A percentile compares a stretch with the other conserved stretches of the same genome.
These are phyloP conservation scores for Platyscapa corneri DNA, from an alignment of 1,140 invertebrate genomes.

Conservation along the genomic window DNA sequence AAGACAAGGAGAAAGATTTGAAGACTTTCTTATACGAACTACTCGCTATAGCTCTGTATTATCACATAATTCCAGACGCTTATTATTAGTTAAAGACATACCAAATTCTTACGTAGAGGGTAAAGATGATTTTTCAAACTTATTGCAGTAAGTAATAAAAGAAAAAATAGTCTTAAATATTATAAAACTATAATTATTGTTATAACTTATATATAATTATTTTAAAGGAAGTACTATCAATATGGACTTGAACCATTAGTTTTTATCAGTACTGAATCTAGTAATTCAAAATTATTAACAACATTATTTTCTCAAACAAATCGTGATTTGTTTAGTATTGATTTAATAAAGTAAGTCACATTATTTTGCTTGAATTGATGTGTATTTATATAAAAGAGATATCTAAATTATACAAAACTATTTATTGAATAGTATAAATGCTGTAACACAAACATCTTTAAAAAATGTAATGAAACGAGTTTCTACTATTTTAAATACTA, in stretches of 20 bases:
- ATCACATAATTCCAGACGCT: constrained; percentile 71
- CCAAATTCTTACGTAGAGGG: constrained; percentile 81
- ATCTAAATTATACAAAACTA: neutral
- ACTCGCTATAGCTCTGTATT: constrained; percentile 82
- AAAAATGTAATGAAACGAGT: constrained; percentile 80
- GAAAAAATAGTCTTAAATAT: constrained; percentile 36
- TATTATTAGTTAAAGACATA: constrained; percentile 84
- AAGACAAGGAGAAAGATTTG: constrained; percentile 78
- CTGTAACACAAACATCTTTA: constrained; percentile 78
- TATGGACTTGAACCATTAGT: constrained; percentile 81
- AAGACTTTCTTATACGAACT: constrained; percentile 80
- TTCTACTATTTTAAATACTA: constrained; percentile 73
- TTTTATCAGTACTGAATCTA: constrained; percentile 82
- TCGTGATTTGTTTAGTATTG: constrained; percentile 77
- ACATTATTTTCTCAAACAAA: constrained; percentile 79
- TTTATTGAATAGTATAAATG: constrained; percentile 77
- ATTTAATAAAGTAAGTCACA: constrained; percentile 77
- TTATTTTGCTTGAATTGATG: constrained; percentile 10
- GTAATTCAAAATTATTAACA: constrained; percentile 75
- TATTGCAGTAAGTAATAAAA: constrained; percentile 78
- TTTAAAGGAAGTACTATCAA: constrained; percentile 77
- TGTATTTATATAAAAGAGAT: constrained; percentile 2
- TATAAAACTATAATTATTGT: neutral
- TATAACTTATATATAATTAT: constrained; percentile 52
- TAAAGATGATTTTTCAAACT: constrained; percentile 76